phyloP scores from a whole-genome alignment of 2,113 vertebrate species.

The Alligator mississippiensis region DNA sequence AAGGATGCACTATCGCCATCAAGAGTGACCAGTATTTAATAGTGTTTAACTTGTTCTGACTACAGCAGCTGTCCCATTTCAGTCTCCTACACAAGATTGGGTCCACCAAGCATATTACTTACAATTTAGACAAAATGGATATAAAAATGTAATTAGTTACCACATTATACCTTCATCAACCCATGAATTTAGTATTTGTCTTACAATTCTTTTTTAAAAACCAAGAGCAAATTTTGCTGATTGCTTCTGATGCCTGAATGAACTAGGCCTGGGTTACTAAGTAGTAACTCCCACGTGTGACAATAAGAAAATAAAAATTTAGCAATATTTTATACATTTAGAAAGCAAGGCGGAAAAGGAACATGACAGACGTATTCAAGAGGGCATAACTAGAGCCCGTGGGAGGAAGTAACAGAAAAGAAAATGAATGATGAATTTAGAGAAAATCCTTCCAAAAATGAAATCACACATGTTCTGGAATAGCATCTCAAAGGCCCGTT shows the following conservation, averaged over 20 bases:
- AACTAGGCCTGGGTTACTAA: background rate
- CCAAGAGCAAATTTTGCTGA: background rate
- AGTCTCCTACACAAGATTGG: background rate
- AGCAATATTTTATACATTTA: background rate
- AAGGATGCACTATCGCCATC: background rate
- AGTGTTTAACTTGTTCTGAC: background rate
- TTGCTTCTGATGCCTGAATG: background rate
- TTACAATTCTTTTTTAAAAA: background rate
- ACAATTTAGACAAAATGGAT: background rate
- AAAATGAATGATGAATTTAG: background rate
- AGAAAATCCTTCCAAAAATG: background rate
- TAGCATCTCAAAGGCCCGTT: background rate
- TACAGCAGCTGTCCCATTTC: background rate
- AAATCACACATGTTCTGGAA: background rate
- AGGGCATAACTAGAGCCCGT: background rate
- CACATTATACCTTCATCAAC: background rate
- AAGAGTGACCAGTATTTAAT: conserved; percentile 12
- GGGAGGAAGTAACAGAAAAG: background rate
- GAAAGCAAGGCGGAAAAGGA: background rate
- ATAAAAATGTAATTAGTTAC: background rate
- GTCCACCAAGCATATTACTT: background rate
- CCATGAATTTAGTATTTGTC: background rate
- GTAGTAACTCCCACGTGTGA: accelerated
- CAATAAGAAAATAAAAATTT: background rate
- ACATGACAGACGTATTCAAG: background rate